Evolutionary conservation across 2,888 invertebrate species (phyloP).

Genomic region (Xestia ashworthii): DNA sequence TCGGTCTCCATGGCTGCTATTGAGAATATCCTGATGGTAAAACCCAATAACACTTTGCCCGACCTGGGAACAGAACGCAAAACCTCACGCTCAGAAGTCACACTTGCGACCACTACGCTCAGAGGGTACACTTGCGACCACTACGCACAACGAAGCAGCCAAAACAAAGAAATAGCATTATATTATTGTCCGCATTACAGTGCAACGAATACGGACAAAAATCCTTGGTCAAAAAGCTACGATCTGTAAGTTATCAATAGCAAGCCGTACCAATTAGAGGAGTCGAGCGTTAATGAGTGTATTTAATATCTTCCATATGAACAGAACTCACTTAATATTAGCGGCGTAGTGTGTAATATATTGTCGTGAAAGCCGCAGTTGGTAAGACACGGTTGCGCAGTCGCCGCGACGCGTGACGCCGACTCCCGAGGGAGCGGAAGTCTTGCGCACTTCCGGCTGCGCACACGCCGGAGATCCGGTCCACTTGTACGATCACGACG

Average conservation of each 20-base stretch:
- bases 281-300: slow-evolving; percentile 14
- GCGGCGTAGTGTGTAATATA: slow-evolving; percentile 44
- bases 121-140: no score
- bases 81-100: no score
- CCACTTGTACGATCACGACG: slow-evolving; percentile 76
- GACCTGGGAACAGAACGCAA: no score
- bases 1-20: no score
- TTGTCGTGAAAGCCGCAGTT: slow-evolving; percentile 78
- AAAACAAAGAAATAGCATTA: no score
- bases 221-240: slow-evolving; percentile 1
- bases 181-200: background rate
- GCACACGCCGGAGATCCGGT: slow-evolving; percentile 87
- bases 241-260: slow-evolving; percentile 27
- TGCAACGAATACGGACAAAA: background rate
- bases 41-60: no score
- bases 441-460: slow-evolving; percentile 87
- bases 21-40: no score
- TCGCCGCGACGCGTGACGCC: slow-evolving; percentile 82
- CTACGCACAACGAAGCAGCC: no score
- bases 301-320: slow-evolving; percentile 29
- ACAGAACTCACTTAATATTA: slow-evolving; percentile 54
- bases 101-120: no score
- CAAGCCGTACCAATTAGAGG: slow-evolving; percentile 15
- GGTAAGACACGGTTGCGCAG: slow-evolving; percentile 78
- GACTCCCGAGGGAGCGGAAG: slow-evolving; percentile 89